Evolutionary conservation across 2,888 invertebrate genomes (phyloP).

Genomic region (Plebejus argus): DNA sequence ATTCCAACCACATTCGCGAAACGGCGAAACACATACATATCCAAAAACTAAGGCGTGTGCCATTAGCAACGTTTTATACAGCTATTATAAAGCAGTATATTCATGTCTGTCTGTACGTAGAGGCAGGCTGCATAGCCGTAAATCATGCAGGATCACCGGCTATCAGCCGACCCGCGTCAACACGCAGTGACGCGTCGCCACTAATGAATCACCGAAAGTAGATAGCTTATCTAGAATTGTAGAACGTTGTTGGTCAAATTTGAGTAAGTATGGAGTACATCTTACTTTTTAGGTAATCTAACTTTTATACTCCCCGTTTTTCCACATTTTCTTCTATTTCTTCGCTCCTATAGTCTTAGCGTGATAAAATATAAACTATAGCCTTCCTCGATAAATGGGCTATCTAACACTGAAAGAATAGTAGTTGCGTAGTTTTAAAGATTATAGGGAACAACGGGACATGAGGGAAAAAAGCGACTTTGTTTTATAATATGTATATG

Average conservation of each 20-base stretch:
- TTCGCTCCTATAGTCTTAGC: no score
- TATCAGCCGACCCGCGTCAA: conserved; percentile 57
- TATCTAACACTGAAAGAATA: no score
- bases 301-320: no score
- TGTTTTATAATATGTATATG: no score
- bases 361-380: no score
- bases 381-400: no score
- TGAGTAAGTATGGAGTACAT: background rate
- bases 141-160: conserved; percentile 66
- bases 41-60: background rate
- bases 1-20: no score
- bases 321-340: no score
- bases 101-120: background rate
- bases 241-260: background rate
- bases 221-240: conserved; percentile 7
- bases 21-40: no score
- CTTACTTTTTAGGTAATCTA: background rate
- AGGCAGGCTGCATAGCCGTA: conserved; percentile 55
- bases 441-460: no score
- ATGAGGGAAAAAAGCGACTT: no score
- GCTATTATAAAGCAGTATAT: conserved; percentile 17
- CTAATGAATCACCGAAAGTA: conserved; percentile 42
- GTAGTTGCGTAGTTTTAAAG: no score
- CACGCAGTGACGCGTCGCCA: conserved; percentile 48
- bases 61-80: background rate